Conservation (phyloP, 53 echinoderm and acorn worm species). For the Crossaster papposus region DNA sequence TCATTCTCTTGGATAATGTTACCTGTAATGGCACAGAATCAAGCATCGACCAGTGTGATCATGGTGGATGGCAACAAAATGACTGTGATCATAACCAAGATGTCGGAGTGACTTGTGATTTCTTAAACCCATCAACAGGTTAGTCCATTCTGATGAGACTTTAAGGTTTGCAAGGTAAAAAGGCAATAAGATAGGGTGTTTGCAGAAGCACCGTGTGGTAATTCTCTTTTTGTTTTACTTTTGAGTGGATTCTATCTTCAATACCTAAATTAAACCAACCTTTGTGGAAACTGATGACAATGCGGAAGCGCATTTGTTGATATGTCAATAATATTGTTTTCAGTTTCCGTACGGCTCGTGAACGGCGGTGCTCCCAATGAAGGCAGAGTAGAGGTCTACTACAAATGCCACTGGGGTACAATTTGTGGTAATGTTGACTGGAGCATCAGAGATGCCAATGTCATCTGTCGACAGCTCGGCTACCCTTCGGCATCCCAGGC, state of each 20-base stretch:
- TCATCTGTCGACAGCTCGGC: constrained; percentile 58
- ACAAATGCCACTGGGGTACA: constrained; percentile 9
- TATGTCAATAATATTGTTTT: neutral
- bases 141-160: constrained; percentile 37
- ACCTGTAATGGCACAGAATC: constrained; percentile 44
- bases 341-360: neutral
- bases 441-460: constrained; percentile 38
- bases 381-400: constrained; percentile 5
- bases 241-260: no score
- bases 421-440: neutral
- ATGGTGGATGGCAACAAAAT: constrained; percentile 15
- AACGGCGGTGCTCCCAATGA: neutral
- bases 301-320: neutral
- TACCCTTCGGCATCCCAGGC: constrained; percentile 37
- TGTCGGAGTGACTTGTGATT: constrained; percentile 43
- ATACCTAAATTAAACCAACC: no score
- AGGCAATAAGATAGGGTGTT: no score
- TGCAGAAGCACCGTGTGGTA: no score
- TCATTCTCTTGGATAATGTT: constrained; percentile 43
- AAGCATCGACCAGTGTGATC: constrained; percentile 10
- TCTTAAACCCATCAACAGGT: neutral
- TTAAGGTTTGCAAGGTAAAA: no score
- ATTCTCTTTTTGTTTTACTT: no score
- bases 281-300: neutral
- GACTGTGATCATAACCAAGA: constrained; percentile 56